Percentiles rank a stretch among this genome's conserved stretches.
These are phyloP conservation scores for Graptemys geographica DNA, from an alignment of 2,797 vertebrate genomes.

Conservation along the genomic window DNA sequence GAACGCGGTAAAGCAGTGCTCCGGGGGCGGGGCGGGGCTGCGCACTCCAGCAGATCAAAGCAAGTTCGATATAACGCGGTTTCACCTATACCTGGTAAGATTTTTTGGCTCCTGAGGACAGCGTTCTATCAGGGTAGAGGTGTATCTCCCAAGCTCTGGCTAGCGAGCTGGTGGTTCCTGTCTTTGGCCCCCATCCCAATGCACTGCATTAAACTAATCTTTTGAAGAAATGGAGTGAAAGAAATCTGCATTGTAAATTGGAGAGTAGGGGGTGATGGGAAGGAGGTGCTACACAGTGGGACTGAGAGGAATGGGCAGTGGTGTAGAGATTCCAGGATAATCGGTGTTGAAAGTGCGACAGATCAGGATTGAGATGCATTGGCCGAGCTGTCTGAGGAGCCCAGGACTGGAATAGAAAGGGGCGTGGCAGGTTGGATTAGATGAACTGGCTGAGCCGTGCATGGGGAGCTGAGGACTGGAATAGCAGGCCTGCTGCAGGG, in stretches of 20 bases:
- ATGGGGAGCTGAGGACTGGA: not conserved
- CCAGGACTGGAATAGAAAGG: not conserved
- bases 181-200: not conserved
- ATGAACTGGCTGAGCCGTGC: not conserved
- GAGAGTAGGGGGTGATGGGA: not conserved
- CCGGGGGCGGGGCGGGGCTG: too few relatives aligned
- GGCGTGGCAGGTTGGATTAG: accelerated
- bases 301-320: too few relatives aligned
- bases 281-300: not conserved
- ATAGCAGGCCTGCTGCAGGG: accelerated
- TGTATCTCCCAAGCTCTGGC: not conserved
- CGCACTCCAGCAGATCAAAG: too few relatives aligned
- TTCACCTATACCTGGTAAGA: too few relatives aligned
- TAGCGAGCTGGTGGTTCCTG: not conserved
- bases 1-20: too few relatives aligned
- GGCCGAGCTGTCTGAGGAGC: not conserved
- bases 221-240: not conserved
- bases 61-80: too few relatives aligned
- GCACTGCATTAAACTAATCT: not conserved
- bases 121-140: too few relatives aligned
- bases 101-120: too few relatives aligned
- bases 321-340: not conserved
- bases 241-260: not conserved
- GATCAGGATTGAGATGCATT: not conserved
- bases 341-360: too few relatives aligned